phyloP scores from a whole-genome alignment of 2,797 vertebrate species.

The Avahi laniger region DNA sequence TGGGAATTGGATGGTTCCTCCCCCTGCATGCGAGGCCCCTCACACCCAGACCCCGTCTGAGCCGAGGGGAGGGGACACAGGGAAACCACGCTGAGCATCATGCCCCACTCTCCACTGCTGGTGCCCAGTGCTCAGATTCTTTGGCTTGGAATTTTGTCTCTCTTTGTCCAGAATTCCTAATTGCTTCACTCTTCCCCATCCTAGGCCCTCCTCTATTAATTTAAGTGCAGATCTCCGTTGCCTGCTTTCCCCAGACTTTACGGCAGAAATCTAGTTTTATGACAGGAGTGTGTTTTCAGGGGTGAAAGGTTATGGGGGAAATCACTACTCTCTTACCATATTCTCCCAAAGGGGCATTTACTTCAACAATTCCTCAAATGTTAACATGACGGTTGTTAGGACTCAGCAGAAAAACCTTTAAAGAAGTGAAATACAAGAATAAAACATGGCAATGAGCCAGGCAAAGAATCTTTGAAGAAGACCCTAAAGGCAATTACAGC shows the following conservation, averaged over 20 bases:
- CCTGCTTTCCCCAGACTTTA: neutral
- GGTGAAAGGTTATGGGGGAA: neutral
- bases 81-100: neutral
- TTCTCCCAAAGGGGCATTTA: neutral
- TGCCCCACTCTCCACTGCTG: neutral
- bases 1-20: neutral
- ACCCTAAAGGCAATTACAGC: no score
- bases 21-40: neutral
- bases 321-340: neutral
- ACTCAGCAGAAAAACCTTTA: neutral
- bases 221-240: neutral
- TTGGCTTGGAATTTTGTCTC: neutral
- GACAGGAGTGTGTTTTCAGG: neutral
- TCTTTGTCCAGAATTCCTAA: neutral
- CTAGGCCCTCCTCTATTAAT: neutral
- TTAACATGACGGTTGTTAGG: neutral
- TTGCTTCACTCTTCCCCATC: neutral
- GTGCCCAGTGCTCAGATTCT: neutral
- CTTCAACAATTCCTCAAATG: neutral
- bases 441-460: neutral
- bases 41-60: neutral
- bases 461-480: no score
- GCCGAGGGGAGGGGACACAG: neutral
- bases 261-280: neutral
- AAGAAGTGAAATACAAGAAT: neutral